phyloP scores from a whole-genome alignment of 2,113 vertebrate genomes.

The Chaetodon auriga region DNA sequence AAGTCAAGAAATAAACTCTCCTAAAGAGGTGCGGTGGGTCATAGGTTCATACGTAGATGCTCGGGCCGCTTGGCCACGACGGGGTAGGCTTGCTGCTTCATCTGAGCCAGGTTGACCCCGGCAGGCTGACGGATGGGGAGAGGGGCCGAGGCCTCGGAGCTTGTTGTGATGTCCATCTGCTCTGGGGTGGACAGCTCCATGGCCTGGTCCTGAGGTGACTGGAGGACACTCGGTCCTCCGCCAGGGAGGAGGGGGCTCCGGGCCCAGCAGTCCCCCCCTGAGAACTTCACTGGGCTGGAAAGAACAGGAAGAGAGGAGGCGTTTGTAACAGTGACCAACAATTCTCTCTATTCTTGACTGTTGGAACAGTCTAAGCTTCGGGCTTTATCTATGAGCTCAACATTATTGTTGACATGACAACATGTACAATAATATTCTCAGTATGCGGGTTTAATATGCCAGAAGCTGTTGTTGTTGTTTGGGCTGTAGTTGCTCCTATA shows the following conservation, averaged over 20 bases:
- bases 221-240: conserved; percentile 60
- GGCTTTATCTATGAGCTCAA: no score
- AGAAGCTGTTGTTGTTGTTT: neutral
- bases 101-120: conserved; percentile 86
- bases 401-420: neutral
- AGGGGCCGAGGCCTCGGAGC: conserved; percentile 94
- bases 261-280: conserved; percentile 92
- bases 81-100: conserved; percentile 96
- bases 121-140: conserved; percentile 94
- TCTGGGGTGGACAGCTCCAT: conserved; percentile 94
- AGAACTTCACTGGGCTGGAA: conserved; percentile 94
- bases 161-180: conserved; percentile 95
- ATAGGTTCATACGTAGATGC: conserved; percentile 99
- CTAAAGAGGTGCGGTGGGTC: conserved; percentile 80
- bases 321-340: neutral
- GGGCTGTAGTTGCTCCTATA: neutral
- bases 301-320: neutral
- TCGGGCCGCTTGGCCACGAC: conserved; percentile 95
- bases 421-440: neutral
- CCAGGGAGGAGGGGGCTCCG: conserved; percentile 85
- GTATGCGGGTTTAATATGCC: neutral
- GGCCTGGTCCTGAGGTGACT: conserved; percentile 87
- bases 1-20: conserved; percentile 68
- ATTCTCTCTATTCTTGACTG: no score
- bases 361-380: neutral